These are phyloP conservation scores for Dipodomys ordii DNA, from an alignment of 2,113 vertebrate species.

Conservation along the genomic window DNA sequence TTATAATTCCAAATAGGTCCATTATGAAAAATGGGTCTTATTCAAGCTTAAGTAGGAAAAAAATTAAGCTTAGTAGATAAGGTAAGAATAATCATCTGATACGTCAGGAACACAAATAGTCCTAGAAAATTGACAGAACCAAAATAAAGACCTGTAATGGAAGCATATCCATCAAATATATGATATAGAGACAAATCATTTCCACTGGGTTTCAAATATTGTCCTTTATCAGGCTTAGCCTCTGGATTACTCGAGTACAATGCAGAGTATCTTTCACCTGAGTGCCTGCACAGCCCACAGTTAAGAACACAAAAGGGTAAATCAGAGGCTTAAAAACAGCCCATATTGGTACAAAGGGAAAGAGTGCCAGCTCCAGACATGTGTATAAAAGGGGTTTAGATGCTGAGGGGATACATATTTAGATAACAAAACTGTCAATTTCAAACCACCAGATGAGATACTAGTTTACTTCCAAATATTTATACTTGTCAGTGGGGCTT, in stretches of 20 bases:
- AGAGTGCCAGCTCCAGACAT: neutral
- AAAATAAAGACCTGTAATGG: conserved; percentile 48
- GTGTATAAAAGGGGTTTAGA: neutral
- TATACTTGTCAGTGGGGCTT: neutral
- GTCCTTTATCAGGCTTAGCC: conserved; percentile 24
- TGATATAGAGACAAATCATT: conserved; percentile 22
- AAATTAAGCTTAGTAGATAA: conserved; percentile 40
- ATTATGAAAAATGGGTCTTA: neutral
- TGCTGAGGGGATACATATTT: conserved; percentile 30
- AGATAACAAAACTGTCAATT: conserved; percentile 25
- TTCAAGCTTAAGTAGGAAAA: neutral
- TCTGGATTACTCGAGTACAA: conserved; percentile 17
- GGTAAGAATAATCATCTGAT: conserved; percentile 32
- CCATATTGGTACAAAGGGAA: conserved; percentile 2
- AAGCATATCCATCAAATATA: conserved; percentile 41
- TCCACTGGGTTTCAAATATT: conserved; percentile 41
- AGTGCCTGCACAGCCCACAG: neutral
- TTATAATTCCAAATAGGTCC: conserved; percentile 16
- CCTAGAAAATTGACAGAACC: conserved; percentile 54
- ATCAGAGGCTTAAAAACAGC: conserved; percentile 43
- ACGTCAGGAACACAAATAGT: conserved; percentile 52
- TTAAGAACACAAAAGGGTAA: conserved; percentile 58
- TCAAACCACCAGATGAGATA: neutral
- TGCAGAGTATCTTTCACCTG: neutral
- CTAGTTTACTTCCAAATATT: neutral